Conservation (phyloP, 1,140 invertebrate species). For the Gyrodactylus bullatarudis region DNA sequence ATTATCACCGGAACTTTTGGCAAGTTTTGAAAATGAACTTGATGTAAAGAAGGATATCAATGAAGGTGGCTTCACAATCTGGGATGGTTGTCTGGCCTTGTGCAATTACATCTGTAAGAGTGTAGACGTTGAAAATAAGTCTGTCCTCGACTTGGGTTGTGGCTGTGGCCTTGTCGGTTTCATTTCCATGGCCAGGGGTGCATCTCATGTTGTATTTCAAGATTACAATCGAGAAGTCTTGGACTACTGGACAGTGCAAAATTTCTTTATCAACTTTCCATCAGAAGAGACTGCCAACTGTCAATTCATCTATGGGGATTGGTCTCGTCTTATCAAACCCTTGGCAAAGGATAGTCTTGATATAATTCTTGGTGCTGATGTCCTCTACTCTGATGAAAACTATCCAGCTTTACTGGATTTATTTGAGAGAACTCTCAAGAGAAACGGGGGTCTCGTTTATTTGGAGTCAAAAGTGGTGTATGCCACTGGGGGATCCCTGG, state of each 20-base stretch:
- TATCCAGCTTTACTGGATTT: not conserved
- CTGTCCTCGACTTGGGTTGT: not conserved
- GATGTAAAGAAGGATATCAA: not conserved
- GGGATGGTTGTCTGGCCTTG: not conserved
- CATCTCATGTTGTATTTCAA: not conserved
- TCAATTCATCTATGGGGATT: not conserved
- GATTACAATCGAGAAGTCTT: not conserved
- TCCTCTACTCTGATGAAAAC: not conserved
- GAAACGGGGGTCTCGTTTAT: not conserved
- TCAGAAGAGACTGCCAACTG: not conserved
- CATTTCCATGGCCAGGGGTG: not conserved
- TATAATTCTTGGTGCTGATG: not conserved
- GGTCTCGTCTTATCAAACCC: not conserved
- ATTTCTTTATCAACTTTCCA: not conserved
- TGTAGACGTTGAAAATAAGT: not conserved
- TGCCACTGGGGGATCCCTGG: not conserved
- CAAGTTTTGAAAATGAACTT: no score
- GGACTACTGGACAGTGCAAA: not conserved
- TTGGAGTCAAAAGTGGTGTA: not conserved
- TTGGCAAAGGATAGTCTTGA: no score
- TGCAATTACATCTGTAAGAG: not conserved
- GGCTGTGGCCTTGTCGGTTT: not conserved
- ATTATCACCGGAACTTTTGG: no score
- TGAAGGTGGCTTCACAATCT: conserved; percentile 3
- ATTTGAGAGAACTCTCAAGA: not conserved